phyloP scores from a whole-genome alignment of 2,113 vertebrate genomes.

The Emydocephalus ijimae region DNA sequence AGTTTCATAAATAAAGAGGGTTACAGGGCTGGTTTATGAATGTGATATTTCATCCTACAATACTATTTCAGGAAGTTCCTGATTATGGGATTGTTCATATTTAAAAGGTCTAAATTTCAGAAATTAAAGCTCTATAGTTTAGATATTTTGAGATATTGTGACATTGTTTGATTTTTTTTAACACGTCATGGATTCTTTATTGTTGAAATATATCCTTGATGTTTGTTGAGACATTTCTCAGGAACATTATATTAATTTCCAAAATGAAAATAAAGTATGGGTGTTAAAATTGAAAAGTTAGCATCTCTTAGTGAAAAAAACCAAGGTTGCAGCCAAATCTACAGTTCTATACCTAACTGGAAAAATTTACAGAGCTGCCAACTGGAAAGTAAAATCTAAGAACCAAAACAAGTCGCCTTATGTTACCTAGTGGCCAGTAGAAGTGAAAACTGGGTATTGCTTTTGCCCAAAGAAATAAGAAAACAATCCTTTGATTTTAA shows the following conservation, averaged over 20 bases:
- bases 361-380: not conserved
- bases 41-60: not conserved
- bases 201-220: not conserved
- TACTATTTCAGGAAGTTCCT: not conserved
- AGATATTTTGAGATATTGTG: not conserved
- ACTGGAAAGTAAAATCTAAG: not conserved
- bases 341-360: not conserved
- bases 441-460: rapidly evolving
- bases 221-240: not conserved
- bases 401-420: not conserved
- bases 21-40: not conserved
- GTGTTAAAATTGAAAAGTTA: not conserved
- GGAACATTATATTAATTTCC: not conserved
- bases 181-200: not conserved
- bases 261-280: not conserved
- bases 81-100: not conserved
- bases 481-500: not conserved
- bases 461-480: rapidly evolving
- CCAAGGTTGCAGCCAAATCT: not conserved
- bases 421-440: not conserved
- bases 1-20: not conserved
- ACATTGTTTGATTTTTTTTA: not conserved
- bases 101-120: not conserved
- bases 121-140: not conserved
- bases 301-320: not conserved